Evolutionary conservation across 1,140 invertebrate genomes (phyloP), one percentile per base, ranked within the genome.

Genomic region (Cotesia glomerata): DNA sequence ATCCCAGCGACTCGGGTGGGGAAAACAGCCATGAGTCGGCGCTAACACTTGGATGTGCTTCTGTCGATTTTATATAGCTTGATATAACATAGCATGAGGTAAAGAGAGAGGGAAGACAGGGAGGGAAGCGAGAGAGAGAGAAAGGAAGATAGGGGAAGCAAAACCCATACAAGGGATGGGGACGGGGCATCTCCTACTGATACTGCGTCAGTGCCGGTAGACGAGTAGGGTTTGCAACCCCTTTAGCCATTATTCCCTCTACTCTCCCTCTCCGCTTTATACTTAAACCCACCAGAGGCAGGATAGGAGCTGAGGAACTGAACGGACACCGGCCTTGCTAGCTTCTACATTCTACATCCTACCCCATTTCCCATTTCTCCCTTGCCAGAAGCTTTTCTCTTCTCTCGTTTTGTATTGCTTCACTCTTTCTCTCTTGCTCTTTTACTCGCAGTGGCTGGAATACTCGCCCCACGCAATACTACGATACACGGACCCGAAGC

Each of bases 181-280:
- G 11, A 58, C 36, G 62, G 58, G 75, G 71, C 66, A 73, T 73
- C 76, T 75, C 76, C 72, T 72, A 66, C 26, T 45, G 63, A 36
- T 78, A 67, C 76, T 80, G 80, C 80, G 80, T 82, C 79, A 26
- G 26, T 26, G 26, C 26, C 26, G 3, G 26, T 26, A 26, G 26
- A 82, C 77, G 76, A 81, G 79, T 75, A 74, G 26, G 26, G 26
- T 80, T 82, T 80, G 79, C 81, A 84, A 82, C 81, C 81, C 82
- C 81, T 82, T 72, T 75, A 81, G 76, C 76, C 75, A 79, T 75
- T 75, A 79, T 75, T 73, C 74, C 32, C 34, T 62, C 18, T 13
- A 5, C 52, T 13, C 13, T 54, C 52, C 2, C 9, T 54, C 52
- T 54, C 52, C 52, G 13, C 13, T 54, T n/a, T 14, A 54, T 5